Evolutionary conservation across 2,888 invertebrate genomes (phyloP).

Genomic region (Aleiodes leptofemur): DNA sequence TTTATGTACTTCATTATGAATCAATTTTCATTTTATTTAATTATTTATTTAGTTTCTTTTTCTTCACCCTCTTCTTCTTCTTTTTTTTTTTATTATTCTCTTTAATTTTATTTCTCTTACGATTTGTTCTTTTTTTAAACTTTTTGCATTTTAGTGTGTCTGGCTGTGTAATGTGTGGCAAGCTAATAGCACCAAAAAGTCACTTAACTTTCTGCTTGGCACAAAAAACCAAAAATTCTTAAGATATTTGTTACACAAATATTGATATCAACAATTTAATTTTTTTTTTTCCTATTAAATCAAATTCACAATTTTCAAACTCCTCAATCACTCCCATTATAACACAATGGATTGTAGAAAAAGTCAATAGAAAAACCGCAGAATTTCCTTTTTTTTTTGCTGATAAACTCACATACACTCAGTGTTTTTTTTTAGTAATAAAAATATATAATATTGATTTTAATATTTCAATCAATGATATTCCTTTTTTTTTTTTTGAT

Average conservation of each 20-base stretch:
- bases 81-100: conserved; percentile 60
- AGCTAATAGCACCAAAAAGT: conserved; percentile 73
- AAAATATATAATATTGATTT: conserved; percentile 28
- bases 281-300: conserved; percentile 54
- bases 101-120: conserved; percentile 45
- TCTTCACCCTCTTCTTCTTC: conserved; percentile 1
- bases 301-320: conserved; percentile 61
- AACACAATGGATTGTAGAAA: conserved; percentile 47
- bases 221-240: conserved; percentile 46
- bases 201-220: conserved; percentile 58
- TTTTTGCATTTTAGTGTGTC: conserved; percentile 61
- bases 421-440: conserved; percentile 22
- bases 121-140: conserved; percentile 41
- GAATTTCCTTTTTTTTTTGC: neutral
- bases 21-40: conserved; percentile 57
- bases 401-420: conserved; percentile 22
- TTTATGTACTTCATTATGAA: conserved; percentile 67
- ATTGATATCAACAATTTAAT: conserved; percentile 26
- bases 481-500: neutral
- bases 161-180: conserved; percentile 74
- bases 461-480: neutral
- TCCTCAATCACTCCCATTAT: conserved; percentile 24
- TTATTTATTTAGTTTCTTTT: conserved; percentile 60
- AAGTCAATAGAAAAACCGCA: conserved; percentile 34
- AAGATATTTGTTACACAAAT: conserved; percentile 11